These are phyloP conservation scores for Anthrax anthrax DNA, from an alignment of 2,888 invertebrate species.

Conservation along the genomic window DNA sequence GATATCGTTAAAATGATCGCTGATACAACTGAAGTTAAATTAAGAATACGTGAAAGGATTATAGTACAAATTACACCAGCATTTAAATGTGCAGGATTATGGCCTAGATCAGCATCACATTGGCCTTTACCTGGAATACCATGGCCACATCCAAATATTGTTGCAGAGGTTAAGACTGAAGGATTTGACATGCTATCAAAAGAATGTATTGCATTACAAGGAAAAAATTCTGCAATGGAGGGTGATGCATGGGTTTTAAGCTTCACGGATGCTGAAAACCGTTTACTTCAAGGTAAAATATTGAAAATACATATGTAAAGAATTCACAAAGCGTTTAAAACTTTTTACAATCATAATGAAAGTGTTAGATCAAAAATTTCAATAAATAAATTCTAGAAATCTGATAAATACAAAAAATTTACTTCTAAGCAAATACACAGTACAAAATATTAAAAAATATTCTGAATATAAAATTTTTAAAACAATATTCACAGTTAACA, in stretches of 20 bases:
- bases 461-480: too few species aligned
- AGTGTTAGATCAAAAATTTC: too few species aligned
- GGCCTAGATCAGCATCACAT: constrained; percentile 88
- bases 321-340: too few species aligned
- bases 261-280: constrained; percentile 83
- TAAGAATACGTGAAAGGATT: constrained; percentile 79
- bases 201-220: constrained; percentile 70
- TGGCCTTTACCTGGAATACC: constrained; percentile 87
- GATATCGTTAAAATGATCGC: constrained; percentile 92
- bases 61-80: constrained; percentile 92
- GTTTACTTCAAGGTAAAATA: constrained; percentile 55
- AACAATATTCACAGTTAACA: too few species aligned
- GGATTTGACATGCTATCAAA: constrained; percentile 89
- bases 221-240: constrained; percentile 83
- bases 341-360: too few species aligned
- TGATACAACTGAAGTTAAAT: constrained; percentile 85
- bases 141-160: constrained; percentile 88
- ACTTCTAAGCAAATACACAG: too few species aligned
- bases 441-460: too few species aligned
- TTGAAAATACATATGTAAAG: neutral
- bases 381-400: too few species aligned
- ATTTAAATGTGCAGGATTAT: constrained; percentile 84
- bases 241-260: constrained; percentile 93
- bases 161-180: constrained; percentile 87
- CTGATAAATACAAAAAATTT: too few species aligned